Evolutionary conservation across 2,113 vertebrate genomes (phyloP).

Genomic region (Cottus gobio): DNA sequence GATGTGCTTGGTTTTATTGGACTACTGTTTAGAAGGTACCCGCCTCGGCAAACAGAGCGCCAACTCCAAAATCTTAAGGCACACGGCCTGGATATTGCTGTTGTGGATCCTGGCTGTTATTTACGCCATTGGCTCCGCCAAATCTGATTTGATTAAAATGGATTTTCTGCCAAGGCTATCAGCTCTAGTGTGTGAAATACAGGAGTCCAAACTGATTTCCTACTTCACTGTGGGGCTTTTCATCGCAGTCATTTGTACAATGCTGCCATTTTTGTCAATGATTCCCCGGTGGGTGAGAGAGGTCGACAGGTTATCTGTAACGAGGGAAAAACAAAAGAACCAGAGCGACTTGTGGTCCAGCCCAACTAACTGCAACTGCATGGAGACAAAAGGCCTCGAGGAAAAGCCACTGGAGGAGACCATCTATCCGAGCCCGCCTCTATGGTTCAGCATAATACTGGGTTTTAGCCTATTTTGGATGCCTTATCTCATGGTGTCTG

Average conservation of each 20-base stretch:
- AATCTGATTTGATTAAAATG: conserved; percentile 20
- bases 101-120: conserved; percentile 65
- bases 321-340: conserved; percentile 1
- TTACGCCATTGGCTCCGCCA: conserved; percentile 33
- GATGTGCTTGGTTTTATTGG: conserved; percentile 62
- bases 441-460: conserved; percentile 70
- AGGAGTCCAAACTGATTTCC: conserved; percentile 42
- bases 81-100: conserved; percentile 39
- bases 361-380: background rate
- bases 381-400: background rate
- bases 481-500: conserved; percentile 67
- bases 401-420: background rate
- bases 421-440: background rate
- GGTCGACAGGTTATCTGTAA: conserved; percentile 32
- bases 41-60: fast-evolving
- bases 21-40: conserved; percentile 51
- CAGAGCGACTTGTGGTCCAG: conserved; percentile 39
- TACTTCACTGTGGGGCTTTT: conserved; percentile 45
- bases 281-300: conserved; percentile 59
- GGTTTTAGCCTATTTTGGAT: conserved; percentile 73
- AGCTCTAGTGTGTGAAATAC: conserved; percentile 62
- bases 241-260: background rate
- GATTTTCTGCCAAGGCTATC: background rate
- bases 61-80: conserved; percentile 35
- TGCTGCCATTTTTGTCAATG: conserved; percentile 62